phyloP scores from a whole-genome alignment of 2,888 invertebrate genomes.

The Rhodophaea formosa region DNA sequence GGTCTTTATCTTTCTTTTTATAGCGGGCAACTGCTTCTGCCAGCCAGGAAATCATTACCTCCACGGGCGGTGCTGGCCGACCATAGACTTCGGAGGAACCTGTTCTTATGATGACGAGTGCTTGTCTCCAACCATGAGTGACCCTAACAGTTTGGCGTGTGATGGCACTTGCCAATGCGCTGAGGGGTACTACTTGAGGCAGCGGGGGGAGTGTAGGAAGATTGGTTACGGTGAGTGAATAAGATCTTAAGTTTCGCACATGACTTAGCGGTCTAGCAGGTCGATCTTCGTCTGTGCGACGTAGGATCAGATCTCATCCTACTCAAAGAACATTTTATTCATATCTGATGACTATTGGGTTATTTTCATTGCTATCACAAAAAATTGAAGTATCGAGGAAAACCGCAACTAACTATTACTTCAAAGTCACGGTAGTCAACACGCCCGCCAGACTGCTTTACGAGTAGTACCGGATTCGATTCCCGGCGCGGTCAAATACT shows the following conservation, averaged over 20 bases:
- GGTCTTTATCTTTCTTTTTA: too few species aligned
- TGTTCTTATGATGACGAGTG: slow-evolving; percentile 61
- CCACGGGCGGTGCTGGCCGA: slow-evolving; percentile 63
- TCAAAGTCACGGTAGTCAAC: too few species aligned
- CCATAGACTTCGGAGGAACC: slow-evolving; percentile 37
- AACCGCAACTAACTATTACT: too few species aligned
- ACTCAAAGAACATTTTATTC: too few species aligned
- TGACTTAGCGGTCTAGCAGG: background rate
- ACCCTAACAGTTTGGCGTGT: slow-evolving; percentile 58
- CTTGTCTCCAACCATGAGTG: slow-evolving; percentile 37
- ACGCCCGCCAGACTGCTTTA: too few species aligned
- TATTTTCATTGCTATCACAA: too few species aligned
- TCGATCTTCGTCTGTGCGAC: background rate
- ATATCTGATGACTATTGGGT: too few species aligned
- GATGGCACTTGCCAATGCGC: slow-evolving; percentile 52
- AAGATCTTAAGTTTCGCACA: background rate
- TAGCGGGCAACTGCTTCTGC: slow-evolving; percentile 55
- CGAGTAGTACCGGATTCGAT: too few species aligned
- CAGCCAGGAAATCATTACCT: slow-evolving; percentile 55
- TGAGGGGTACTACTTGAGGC: slow-evolving; percentile 56
- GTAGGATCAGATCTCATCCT: too few species aligned
- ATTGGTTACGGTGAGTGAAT: slow-evolving; percentile 46
- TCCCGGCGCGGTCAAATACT: too few species aligned
- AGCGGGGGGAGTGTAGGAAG: slow-evolving; percentile 64
- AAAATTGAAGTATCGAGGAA: too few species aligned